Percentiles rank a stretch among this genome's conserved stretches.
These are phyloP conservation scores for Andrena hattorfiana DNA, from an alignment of 2,888 invertebrate species.

Conservation along the genomic window DNA sequence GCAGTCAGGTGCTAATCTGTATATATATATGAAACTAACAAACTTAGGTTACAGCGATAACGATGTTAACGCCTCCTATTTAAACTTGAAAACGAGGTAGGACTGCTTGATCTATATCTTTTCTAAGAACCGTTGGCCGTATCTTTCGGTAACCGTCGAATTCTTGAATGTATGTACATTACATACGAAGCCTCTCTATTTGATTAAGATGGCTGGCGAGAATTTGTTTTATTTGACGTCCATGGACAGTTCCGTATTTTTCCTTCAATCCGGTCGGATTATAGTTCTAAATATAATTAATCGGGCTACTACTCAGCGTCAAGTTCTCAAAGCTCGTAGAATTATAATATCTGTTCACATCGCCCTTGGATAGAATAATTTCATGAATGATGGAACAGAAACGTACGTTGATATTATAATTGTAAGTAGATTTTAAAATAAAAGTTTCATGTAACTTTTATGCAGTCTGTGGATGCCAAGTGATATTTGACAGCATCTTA, in stretches of 20 bases:
- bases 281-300: background rate
- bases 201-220: conserved; percentile 28
- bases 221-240: conserved; percentile 19
- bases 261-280: background rate
- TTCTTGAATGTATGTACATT: conserved; percentile 19
- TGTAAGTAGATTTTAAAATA: no score
- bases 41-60: conserved; percentile 61
- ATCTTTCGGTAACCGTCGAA: conserved; percentile 20
- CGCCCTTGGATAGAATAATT: background rate
- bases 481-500: no score
- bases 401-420: background rate
- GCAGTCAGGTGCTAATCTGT: conserved; percentile 56
- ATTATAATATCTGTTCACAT: background rate
- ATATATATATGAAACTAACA: conserved; percentile 50
- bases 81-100: conserved; percentile 53
- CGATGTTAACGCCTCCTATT: conserved; percentile 55
- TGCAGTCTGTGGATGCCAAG: no score
- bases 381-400: background rate
- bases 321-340: background rate
- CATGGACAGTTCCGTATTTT: background rate
- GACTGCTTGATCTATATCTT: conserved; percentile 39
- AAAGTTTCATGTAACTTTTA: no score
- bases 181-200: background rate
- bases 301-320: background rate
- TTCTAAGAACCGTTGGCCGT: conserved; percentile 10